Conservation (phyloP, 2,797 vertebrate genomes). For the Urocyon cinereoargenteus region DNA sequence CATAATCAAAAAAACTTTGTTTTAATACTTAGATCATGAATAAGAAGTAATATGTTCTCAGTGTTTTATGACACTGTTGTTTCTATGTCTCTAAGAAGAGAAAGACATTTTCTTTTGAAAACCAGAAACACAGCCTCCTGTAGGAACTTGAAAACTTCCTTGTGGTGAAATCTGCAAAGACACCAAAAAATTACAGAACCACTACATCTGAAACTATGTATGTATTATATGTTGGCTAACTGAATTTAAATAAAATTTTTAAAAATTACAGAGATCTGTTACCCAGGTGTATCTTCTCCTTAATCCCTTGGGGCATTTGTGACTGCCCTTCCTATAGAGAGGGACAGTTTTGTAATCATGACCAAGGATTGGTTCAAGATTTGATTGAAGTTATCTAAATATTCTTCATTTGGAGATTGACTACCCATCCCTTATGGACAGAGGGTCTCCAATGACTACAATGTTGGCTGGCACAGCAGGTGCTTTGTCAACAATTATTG, state of each 20-base stretch:
- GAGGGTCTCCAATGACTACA: neutral
- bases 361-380: constrained; percentile 10
- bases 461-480: neutral
- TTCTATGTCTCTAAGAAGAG: constrained; percentile 33
- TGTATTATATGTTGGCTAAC: no score
- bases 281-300: neutral
- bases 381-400: constrained; percentile 29
- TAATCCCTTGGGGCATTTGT: neutral
- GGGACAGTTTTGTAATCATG: constrained; percentile 21
- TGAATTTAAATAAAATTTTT: no score
- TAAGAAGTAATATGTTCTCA: neutral
- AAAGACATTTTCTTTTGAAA: constrained; percentile 41
- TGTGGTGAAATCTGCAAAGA: neutral
- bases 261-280: neutral
- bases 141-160: neutral
- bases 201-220: no score
- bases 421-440: neutral
- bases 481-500: neutral
- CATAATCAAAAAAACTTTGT: neutral
- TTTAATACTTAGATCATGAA: neutral
- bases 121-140: neutral
- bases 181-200: neutral
- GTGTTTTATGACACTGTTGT: neutral
- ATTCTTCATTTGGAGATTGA: constrained; percentile 33
- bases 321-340: neutral